Base-by-base conservation (phyloP, 2,888 invertebrate species). In the Perizoma flavofasciatum region DNA sequence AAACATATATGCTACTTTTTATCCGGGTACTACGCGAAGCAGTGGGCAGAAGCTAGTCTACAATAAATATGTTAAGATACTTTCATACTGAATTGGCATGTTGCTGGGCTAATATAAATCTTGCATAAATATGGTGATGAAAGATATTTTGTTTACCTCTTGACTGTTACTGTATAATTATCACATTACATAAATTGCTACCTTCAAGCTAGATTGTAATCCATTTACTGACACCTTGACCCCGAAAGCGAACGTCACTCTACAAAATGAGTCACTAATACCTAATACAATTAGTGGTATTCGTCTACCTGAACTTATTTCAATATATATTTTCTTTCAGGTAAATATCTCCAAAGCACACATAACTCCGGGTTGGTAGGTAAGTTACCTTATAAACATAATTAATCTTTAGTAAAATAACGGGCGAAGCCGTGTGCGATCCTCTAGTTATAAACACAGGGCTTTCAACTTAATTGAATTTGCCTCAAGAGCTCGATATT, bases 251-350 rank as follows among this genome's bases (percentile, higher is more conserved):
- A 34, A 43, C 58, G 44, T 55, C 50, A 50, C 49, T 52, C 48
- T 32, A 50, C 48, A 44, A 54, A 52, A 57, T 57, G 43, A 55
- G 37, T 49, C 51, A 53, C 57, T 55, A 55, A 65, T 55, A 61
- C 58, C 54, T 61, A 64, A 60, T 65, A 66, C 68, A 63, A 65
- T 51, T 58, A 58, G 46, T 51, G 45, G 49, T 46, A 61, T 66
- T 67, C 68, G 70, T 71, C 61, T 63, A 58, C 53, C 54, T 68
- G 59, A 71, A 71, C 73, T 73, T 68, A 68, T 68, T 59, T 61
- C 33, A 49, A 52, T 75, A 70, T 78, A 73, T 75, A 64, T 77
- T 72, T 71, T 78, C 71, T 86, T 85, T 61, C 87, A 88, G 87
- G 88, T 88, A 88, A 86, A 83, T 78, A 82, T 75, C 61, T 61